phyloP scores from a whole-genome alignment of 2,113 vertebrate species.

The Sinocyclocheilus rhinocerous region DNA sequence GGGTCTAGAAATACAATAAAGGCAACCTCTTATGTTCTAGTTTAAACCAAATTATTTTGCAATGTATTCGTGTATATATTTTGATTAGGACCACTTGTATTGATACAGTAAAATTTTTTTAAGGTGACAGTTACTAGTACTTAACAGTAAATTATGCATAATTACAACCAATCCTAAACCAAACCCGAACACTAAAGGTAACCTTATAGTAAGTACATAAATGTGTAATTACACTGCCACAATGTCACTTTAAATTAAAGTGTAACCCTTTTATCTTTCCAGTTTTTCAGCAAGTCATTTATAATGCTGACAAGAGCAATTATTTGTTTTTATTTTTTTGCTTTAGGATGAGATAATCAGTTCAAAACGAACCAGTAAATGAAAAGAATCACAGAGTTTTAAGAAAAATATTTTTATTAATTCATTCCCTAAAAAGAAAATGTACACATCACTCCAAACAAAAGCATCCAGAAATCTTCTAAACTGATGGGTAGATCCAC shows the following conservation, averaged over 20 bases:
- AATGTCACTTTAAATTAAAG: too few species aligned
- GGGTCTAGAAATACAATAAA: not conserved
- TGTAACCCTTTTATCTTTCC: not conserved
- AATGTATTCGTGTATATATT: not conserved
- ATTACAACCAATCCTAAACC: not conserved
- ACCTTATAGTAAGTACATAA: not conserved
- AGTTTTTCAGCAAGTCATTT: not conserved
- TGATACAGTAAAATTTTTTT: not conserved
- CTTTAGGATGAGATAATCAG: not conserved
- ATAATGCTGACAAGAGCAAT: not conserved
- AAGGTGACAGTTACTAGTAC: not conserved
- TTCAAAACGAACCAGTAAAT: not conserved
- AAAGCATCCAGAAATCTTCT: constrained; percentile 52
- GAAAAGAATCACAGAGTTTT: not conserved
- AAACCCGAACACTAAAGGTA: not conserved
- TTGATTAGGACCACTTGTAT: not conserved
- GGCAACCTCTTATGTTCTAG: not conserved
- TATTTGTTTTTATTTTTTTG: too few species aligned
- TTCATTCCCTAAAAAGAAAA: constrained; percentile 56
- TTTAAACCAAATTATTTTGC: not conserved
- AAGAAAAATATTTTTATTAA: constrained; percentile 51
- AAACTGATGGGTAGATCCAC: constrained; percentile 61
- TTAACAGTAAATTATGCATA: not conserved
- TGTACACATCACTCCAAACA: constrained; percentile 62
- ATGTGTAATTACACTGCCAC: not conserved